Percentiles rank a stretch among this genome's conserved stretches.
Conservation (phyloP, 2,113 vertebrate species). For the Forbesichthys agassizii region DNA sequence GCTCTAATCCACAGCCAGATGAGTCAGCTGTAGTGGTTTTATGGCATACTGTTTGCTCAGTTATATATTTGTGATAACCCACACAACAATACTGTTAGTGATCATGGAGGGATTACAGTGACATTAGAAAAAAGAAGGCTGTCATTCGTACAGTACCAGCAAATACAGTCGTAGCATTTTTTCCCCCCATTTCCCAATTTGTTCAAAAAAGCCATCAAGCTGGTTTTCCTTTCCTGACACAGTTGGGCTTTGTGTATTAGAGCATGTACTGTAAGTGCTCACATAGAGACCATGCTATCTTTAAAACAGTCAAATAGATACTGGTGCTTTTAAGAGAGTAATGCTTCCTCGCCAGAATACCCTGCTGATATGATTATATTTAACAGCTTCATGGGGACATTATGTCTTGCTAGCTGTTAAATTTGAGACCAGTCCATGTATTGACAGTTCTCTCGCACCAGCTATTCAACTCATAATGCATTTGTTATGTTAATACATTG, state of each 20-base stretch:
- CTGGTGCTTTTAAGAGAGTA: slow-evolving; percentile 15
- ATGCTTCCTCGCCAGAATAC: slow-evolving; percentile 1
- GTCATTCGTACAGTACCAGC: slow-evolving; percentile 1
- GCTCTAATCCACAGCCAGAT: slow-evolving; percentile 69
- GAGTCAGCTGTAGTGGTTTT: slow-evolving; percentile 73
- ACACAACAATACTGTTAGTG: slow-evolving; percentile 52
- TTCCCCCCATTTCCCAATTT: not conserved
- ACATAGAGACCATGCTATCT: slow-evolving; percentile 12
- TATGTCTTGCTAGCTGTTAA: slow-evolving; percentile 20
- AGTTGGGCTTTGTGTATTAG: slow-evolving; percentile 7
- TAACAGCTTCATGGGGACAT: slow-evolving; percentile 11
- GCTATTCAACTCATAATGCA: not conserved
- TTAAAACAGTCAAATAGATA: slow-evolving; percentile 27
- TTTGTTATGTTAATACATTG: no score
- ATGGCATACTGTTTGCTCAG: slow-evolving; percentile 51
- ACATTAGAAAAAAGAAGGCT: slow-evolving; percentile 26
- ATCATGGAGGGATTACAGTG: slow-evolving; percentile 63
- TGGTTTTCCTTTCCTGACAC: slow-evolving; percentile 7
- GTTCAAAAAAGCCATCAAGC: slow-evolving; percentile 15
- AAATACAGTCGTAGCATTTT: slow-evolving; percentile 12
- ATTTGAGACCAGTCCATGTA: slow-evolving; percentile 15
- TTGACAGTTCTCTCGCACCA: not conserved
- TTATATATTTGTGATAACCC: slow-evolving; percentile 50
- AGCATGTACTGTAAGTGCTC: slow-evolving; percentile 12
- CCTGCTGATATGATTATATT: slow-evolving; percentile 32